These are phyloP conservation scores for Graptemys geographica DNA, from an alignment of 2,797 vertebrate species.

Conservation along the genomic window DNA sequence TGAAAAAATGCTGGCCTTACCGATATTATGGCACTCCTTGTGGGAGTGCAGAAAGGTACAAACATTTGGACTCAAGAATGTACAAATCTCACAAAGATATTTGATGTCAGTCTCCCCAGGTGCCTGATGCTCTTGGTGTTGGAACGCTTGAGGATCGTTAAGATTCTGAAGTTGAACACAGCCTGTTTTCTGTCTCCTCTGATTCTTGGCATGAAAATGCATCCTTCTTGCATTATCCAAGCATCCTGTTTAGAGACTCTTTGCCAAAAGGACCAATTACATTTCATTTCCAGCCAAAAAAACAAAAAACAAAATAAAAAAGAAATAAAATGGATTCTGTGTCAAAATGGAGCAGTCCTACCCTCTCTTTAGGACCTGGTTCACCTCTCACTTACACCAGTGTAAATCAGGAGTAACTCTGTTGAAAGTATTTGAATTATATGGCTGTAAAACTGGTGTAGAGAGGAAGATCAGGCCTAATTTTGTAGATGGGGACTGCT, in stretches of 20 bases:
- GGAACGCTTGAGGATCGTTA: slow-evolving; percentile 17
- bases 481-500: not conserved
- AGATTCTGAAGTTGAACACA: fast-evolving
- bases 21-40: not conserved
- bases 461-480: not conserved
- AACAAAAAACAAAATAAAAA: not conserved
- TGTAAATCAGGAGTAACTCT: not conserved
- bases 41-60: fast-evolving
- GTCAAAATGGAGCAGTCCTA: not conserved
- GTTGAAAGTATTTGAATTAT: fast-evolving
- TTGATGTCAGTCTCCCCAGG: not conserved
- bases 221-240: slow-evolving; percentile 27
- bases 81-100: not conserved
- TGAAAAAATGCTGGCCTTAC: fast-evolving
- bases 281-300: not conserved
- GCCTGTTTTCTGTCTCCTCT: not conserved
- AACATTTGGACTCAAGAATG: not conserved
- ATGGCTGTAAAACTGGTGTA: not conserved
- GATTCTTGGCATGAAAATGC: not conserved
- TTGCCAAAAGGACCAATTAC: slow-evolving; percentile 8
- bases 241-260: slow-evolving; percentile 34
- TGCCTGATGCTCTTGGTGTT: fast-evolving
- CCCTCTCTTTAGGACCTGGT: not conserved
- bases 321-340: not conserved
- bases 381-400: not conserved